Base-by-base conservation (phyloP, 2,888 invertebrate species). In the Eupithecia centaureata region DNA sequence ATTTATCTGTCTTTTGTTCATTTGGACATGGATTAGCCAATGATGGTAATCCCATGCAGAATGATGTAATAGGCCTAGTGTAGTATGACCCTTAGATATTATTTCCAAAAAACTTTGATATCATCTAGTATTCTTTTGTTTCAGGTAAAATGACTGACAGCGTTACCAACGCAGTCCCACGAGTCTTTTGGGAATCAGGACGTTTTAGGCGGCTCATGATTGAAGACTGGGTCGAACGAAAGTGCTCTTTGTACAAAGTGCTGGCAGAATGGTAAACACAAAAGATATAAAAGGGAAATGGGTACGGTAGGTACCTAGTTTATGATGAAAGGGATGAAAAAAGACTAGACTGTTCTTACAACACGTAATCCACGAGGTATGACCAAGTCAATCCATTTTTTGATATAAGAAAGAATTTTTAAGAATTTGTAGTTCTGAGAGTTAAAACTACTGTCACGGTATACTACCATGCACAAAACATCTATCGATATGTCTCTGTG, bases 131-230 rank as follows among this genome's bases (percentile, higher is more conserved):
- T 52, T 65, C n/a, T 52, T 60, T 38, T 51, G 78, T 79, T 79
- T 63, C 80, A 79, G 80, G 78, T 78, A 80, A 57, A 57, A 57
- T 57, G 32, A 33, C 57, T n/a, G 56, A 56, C 15, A 32, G 22
- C 57, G 1, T n/a, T 30, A 10, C 28, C n/a, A 10, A 8, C 15
- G 25, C 18, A 56, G n/a, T 33, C 32, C 57, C 32, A 33, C 13
- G 32, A 18, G 57, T 22, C 22, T 8, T 15, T 52, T 18, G 27
- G 52, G 52, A 15, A 18, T n/a, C 30, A 4, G 18, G 30, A 30
- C 27, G 30, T 57, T 57, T 32, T 57, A 30, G 28, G 54, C 4
- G 8, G 56, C 8, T 56, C 30, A 32, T 52, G 52, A 52, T 27
- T 52, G 25, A 52, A 52, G 52, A 52, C 15, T 27, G 25, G 27